Percentiles rank a stretch among this genome's conserved stretches.
These are phyloP conservation scores for Amaurobius ferox DNA, from an alignment of 2,888 invertebrate species.

Conservation along the genomic window DNA sequence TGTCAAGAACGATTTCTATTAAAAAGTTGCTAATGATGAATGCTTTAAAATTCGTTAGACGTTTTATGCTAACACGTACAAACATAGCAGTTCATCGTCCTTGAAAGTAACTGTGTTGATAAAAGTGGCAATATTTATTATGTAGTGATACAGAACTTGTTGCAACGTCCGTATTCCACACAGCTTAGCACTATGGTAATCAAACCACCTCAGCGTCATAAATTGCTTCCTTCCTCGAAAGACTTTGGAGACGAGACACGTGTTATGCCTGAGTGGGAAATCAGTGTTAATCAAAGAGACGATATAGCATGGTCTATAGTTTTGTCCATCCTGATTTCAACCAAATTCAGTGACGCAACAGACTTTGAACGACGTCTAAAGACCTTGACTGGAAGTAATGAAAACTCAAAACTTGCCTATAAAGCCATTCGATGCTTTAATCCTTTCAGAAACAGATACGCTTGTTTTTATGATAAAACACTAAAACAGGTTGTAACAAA, in stretches of 20 bases:
- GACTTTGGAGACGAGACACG: background rate
- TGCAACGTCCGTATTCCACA: too few species aligned
- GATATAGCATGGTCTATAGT: constrained; percentile 4
- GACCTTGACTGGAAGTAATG: background rate
- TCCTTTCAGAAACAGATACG: background rate
- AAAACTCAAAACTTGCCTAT: background rate
- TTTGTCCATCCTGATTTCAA: background rate
- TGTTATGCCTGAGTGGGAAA: background rate
- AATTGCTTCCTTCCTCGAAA: background rate
- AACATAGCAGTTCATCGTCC: too few species aligned
- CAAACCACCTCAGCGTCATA: background rate
- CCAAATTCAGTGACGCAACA: background rate
- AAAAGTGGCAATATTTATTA: too few species aligned
- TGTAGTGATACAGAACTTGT: too few species aligned
- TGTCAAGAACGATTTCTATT: too few species aligned
- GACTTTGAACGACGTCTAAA: background rate
- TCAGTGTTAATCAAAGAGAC: background rate
- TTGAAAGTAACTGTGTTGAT: too few species aligned
- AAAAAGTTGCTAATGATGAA: too few species aligned
- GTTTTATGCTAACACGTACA: too few species aligned
- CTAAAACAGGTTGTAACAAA: background rate
- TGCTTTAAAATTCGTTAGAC: too few species aligned
- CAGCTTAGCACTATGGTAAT: too few species aligned
- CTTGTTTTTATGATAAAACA: constrained; percentile 1
- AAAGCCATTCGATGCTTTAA: background rate